Percentiles rank a stretch among this genome's conserved stretches.
These are phyloP conservation scores for Yponomeuta plumbellus DNA, from an alignment of 2,888 invertebrate genomes.

Conservation along the genomic window DNA sequence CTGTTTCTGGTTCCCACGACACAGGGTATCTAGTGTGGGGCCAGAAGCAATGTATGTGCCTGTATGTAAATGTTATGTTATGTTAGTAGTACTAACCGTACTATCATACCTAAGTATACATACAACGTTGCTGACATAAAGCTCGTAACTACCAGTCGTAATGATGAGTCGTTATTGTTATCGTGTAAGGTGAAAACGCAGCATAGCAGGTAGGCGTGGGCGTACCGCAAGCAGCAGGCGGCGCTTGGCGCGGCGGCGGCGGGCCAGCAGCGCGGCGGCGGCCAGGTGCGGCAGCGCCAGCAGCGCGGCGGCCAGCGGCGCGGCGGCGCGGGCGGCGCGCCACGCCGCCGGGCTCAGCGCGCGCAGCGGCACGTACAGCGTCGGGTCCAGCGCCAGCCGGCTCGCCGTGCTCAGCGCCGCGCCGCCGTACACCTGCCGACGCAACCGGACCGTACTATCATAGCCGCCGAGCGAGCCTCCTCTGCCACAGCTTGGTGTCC, in stretches of 20 bases:
- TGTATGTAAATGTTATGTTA: too few relatives aligned
- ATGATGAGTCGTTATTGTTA: background rate
- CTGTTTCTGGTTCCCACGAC: too few relatives aligned
- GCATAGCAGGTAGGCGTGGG: background rate
- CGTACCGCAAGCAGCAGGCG: background rate
- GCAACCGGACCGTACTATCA: background rate
- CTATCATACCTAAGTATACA: too few relatives aligned
- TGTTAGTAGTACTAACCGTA: too few relatives aligned
- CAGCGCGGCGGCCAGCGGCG: constrained; percentile 16
- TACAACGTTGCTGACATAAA: too few relatives aligned
- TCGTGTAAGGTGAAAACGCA: background rate
- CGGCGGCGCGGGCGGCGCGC: constrained; percentile 26
- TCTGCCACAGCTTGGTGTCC: too few relatives aligned
- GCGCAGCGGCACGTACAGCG: constrained; percentile 47
- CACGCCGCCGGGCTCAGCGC: constrained; percentile 43
- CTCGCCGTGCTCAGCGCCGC: constrained; percentile 50
- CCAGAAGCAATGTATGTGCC: too few relatives aligned
- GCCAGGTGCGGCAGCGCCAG: constrained; percentile 22
- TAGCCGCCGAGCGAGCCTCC: background rate
- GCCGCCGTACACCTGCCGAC: constrained; percentile 40
- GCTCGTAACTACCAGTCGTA: too few relatives aligned
- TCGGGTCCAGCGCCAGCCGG: constrained; percentile 64
- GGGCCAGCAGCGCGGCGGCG: constrained; percentile 18
- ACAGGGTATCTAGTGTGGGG: too few relatives aligned
- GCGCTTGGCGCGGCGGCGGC: background rate